These are phyloP conservation scores for Frieseomelitta varia DNA, from an alignment of 1,140 invertebrate species.

Conservation along the genomic window DNA sequence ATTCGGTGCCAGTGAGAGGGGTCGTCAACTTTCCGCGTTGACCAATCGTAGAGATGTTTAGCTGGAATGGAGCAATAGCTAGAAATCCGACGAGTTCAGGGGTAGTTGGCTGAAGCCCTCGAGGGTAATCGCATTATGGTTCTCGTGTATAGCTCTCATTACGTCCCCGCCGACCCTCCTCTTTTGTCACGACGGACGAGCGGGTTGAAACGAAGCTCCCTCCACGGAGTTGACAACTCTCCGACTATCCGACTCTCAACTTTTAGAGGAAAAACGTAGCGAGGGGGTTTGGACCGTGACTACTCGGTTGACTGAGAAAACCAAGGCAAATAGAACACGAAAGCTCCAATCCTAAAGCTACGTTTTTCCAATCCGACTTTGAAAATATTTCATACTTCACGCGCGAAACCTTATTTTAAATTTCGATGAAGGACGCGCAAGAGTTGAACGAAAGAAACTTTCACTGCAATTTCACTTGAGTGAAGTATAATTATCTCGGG, in stretches of 20 bases:
- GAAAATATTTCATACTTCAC: no score
- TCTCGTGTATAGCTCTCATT: slow-evolving; percentile 78
- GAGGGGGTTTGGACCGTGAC: no score
- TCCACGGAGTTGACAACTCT: slow-evolving; percentile 53
- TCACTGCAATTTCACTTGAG: no score
- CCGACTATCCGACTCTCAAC: neutral
- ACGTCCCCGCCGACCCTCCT: slow-evolving; percentile 63
- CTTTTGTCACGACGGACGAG: slow-evolving; percentile 40
- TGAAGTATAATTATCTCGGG: no score
- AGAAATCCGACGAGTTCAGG: slow-evolving; percentile 76
- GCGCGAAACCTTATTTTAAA: no score
- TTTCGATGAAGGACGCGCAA: no score
- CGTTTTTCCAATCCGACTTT: no score
- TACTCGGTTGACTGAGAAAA: no score
- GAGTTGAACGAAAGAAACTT: no score
- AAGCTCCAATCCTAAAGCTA: no score
- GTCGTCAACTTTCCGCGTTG: slow-evolving; percentile 36
- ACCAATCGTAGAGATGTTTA: slow-evolving; percentile 71
- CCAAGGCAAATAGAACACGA: no score
- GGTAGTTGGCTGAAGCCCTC: slow-evolving; percentile 80
- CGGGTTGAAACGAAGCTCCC: slow-evolving; percentile 60
- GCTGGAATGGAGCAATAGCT: slow-evolving; percentile 70
- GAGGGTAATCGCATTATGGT: slow-evolving; percentile 80
- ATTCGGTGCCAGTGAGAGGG: neutral
- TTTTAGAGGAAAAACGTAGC: neutral